phyloP scores from a whole-genome alignment of 2,888 invertebrate genomes.

The Rotaria socialis region DNA sequence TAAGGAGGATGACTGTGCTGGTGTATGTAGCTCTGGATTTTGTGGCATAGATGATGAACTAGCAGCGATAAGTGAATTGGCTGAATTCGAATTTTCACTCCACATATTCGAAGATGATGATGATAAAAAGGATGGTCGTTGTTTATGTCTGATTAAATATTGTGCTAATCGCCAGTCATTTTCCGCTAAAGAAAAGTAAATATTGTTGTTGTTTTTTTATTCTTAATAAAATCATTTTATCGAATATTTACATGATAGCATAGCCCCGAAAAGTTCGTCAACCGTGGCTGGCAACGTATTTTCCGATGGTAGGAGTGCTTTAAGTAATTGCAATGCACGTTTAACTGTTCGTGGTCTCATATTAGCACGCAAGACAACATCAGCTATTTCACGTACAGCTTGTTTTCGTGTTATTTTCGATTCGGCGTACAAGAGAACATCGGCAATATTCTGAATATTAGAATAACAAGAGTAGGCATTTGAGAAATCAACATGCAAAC shows the following conservation, averaged over 20 bases:
- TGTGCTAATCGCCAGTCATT: conserved; percentile 12
- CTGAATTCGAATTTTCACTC: neutral
- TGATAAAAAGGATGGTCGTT: neutral
- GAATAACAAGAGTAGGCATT: too few species aligned
- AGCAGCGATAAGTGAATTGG: neutral
- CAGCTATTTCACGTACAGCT: conserved; percentile 18
- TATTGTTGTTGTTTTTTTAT: neutral
- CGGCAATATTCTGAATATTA: neutral
- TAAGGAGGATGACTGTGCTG: neutral
- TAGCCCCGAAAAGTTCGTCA: neutral
- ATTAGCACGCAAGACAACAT: neutral
- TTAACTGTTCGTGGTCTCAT: conserved; percentile 15
- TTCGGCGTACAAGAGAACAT: neutral
- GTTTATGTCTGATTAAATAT: conserved; percentile 16
- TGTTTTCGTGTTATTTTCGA: conserved; percentile 17
- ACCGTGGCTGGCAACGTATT: neutral
- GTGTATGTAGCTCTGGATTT: neutral
- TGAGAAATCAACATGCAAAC: too few species aligned
- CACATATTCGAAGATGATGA: neutral
- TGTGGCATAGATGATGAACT: neutral
- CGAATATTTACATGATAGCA: neutral
- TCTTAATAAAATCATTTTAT: too few species aligned
- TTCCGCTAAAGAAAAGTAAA: neutral
- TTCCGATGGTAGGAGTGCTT: neutral
- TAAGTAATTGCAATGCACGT: neutral